These are phyloP conservation scores for Caenorhabditis becei DNA, from an alignment of 2,888 invertebrate genomes.

Conservation along the genomic window DNA sequence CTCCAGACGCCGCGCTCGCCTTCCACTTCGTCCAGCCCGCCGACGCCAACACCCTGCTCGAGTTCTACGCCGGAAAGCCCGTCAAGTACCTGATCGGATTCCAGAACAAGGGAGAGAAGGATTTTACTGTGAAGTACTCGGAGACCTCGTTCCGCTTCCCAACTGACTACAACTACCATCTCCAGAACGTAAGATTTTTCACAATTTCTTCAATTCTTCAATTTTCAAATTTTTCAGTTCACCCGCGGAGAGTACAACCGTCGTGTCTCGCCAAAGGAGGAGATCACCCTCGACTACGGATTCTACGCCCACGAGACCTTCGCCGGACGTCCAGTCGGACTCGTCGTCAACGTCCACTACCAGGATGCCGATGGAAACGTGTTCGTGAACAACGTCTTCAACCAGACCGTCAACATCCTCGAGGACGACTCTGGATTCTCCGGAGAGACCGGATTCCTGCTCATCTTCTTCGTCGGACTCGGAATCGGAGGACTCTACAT, in stretches of 20 bases:
- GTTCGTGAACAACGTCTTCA: constrained; percentile 94
- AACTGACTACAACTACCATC: constrained; percentile 97
- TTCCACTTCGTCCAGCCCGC: constrained; percentile 87
- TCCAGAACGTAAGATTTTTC: constrained; percentile 88
- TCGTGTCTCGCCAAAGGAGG: constrained; percentile 91
- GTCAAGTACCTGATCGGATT: constrained; percentile 97
- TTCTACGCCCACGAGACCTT: constrained; percentile 97
- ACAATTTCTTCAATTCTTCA: not conserved
- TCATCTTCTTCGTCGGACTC: constrained; percentile 93
- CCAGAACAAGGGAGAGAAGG: constrained; percentile 92
- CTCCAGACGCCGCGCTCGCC: constrained; percentile 93
- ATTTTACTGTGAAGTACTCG: constrained; percentile 92
- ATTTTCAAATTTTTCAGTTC: constrained; percentile 85
- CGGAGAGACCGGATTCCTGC: constrained; percentile 98
- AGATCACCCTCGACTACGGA: constrained; percentile 95
- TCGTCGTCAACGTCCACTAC: constrained; percentile 86
- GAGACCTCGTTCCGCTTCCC: constrained; percentile 99
- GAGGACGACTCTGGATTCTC: constrained; percentile 97
- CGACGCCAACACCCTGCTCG: constrained; percentile 83
- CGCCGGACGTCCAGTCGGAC: constrained; percentile 95
- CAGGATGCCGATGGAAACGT: constrained; percentile 84
- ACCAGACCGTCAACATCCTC: constrained; percentile 95
- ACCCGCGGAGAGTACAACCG: constrained; percentile 92
- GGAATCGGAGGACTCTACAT: constrained; percentile 89
- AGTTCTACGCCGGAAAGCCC: constrained; percentile 92